Evolutionary conservation across 2,888 invertebrate species (phyloP), one percentile per base, ranked within the genome.

Genomic region (Idaea biselata): DNA sequence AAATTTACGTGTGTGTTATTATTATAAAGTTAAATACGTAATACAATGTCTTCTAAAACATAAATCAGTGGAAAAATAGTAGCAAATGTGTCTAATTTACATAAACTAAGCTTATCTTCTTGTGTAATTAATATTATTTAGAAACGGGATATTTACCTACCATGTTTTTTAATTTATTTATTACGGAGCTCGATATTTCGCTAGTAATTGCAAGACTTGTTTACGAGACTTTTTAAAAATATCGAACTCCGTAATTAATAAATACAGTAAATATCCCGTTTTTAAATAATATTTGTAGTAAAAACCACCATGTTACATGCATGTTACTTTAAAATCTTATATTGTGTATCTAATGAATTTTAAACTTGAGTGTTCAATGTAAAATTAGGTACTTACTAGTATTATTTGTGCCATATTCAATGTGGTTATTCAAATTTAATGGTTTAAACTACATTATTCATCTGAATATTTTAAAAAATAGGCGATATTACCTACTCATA

Each of bases 401-500:
- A 25, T 67, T 70, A 73, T 72, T 70, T 72, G 80, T 80, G 80
- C 80, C 80, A 80, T 80, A 80, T 78, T 66, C 72, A 72, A 79
- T 80, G 74, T 78, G 80, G 79, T 66, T 70, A 44, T 14, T 8
- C 11, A 44, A 44, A 44, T 44, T 1, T 11, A 44, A 14, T 44
- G 11, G 44, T 44, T 44, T 44, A 44, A 5, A 44, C 44, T 44
- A 14, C 11, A 44, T 1, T 44, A 44, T 14, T 11, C 7, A 44
- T 44, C 11, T 33, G 5, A 25, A 25, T 25, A 25, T 25, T 3
- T n/a, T 25, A 25, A 25, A 25, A 25, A 25, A 25, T 25, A n/a
- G 25, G 25, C 25, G 25, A 25, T 25, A 3, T 25, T 5, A n/a
- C n/a, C n/a, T n/a, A 25, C 25, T 25, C 25, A 25, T 25, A 25